A percentile compares a stretch with the other conserved stretches of the same genome.
Conservation (phyloP, 2,797 vertebrate genomes). For the Cirrhinus mrigala region DNA sequence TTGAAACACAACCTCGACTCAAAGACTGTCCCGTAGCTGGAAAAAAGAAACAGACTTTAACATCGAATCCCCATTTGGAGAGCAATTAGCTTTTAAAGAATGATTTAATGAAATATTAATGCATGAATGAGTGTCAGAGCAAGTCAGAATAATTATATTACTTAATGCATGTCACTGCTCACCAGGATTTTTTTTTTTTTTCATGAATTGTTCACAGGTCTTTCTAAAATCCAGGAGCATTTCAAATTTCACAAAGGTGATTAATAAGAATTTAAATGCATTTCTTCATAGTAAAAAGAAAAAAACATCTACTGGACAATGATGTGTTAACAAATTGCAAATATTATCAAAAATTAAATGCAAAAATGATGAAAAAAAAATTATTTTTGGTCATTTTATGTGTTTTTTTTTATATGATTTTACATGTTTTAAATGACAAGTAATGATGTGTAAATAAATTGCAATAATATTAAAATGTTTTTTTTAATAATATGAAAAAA, state of each 20-base stretch:
- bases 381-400: background rate
- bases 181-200: background rate
- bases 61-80: background rate
- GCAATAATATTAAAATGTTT: too few species aligned
- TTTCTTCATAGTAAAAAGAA: background rate
- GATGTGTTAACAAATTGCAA: background rate
- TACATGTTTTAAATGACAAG: too few species aligned
- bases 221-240: background rate
- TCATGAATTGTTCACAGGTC: background rate
- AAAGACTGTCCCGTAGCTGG: background rate
- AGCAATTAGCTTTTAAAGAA: background rate
- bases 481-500: too few species aligned
- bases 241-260: background rate
- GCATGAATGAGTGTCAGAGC: background rate
- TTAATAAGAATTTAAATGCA: background rate
- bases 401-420: background rate
- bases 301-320: background rate
- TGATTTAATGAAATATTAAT: background rate
- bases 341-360: background rate
- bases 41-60: background rate
- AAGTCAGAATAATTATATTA: background rate
- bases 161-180: background rate
- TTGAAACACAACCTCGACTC: background rate
- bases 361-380: background rate
- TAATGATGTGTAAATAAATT: too few species aligned